These are phyloP conservation scores for Catocala sponsa DNA, from an alignment of 2,888 invertebrate species.

Conservation along the genomic window DNA sequence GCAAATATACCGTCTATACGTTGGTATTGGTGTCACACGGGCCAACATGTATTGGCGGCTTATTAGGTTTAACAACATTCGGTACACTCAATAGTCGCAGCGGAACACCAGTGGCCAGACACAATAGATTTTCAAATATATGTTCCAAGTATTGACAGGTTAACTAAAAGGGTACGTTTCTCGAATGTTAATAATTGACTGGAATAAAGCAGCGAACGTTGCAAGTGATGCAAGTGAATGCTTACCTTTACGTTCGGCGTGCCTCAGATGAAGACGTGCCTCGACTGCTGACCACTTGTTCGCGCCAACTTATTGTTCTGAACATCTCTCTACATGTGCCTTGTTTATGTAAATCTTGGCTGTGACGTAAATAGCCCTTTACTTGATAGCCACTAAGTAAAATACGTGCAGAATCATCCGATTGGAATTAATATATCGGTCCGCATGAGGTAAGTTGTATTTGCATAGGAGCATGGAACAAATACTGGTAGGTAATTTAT, in stretches of 20 bases:
- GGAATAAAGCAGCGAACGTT: slow-evolving; percentile 8
- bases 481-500: too few species aligned
- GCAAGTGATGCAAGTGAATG: slow-evolving; percentile 51
- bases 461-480: not conserved
- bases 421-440: slow-evolving; percentile 29
- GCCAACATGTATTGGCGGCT: too few species aligned
- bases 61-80: too few species aligned
- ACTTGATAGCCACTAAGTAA: slow-evolving; percentile 54
- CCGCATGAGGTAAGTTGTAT: not conserved
- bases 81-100: too few species aligned
- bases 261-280: slow-evolving; percentile 65
- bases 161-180: too few species aligned
- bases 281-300: slow-evolving; percentile 55
- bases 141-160: too few species aligned
- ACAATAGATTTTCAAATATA: too few species aligned
- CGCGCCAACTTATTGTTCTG: slow-evolving; percentile 64
- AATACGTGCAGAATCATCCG: slow-evolving; percentile 26
- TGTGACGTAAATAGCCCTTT: slow-evolving; percentile 61
- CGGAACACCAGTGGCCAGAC: too few species aligned
- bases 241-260: slow-evolving; percentile 47
- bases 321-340: slow-evolving; percentile 60
- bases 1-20: too few species aligned
- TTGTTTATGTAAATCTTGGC: slow-evolving; percentile 65
- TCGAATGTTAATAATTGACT: too few species aligned
- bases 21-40: too few species aligned